Evolutionary conservation across 2,797 vertebrate genomes (phyloP).

Genomic region (Enteromius argenteus): DNA sequence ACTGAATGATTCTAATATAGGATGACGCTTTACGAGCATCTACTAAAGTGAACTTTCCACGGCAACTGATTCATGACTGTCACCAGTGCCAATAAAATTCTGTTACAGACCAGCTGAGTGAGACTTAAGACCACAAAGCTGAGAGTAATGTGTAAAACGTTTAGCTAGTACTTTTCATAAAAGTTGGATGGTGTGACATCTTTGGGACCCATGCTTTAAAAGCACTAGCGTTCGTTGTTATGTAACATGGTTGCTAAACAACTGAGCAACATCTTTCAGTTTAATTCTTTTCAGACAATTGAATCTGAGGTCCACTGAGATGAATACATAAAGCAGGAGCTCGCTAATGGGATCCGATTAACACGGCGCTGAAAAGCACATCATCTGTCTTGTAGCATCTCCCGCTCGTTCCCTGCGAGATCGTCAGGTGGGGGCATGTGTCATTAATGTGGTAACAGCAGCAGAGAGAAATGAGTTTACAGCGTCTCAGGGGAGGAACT

Average conservation of each 20-base stretch:
- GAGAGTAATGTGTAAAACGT: slow-evolving; percentile 15
- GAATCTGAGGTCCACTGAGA: slow-evolving; percentile 39
- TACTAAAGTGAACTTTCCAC: background rate
- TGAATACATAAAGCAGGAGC: slow-evolving; percentile 42
- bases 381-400: slow-evolving; percentile 40
- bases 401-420: background rate
- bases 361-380: slow-evolving; percentile 24
- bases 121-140: slow-evolving; percentile 1
- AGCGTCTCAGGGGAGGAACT: background rate
- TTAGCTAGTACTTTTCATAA: slow-evolving; percentile 1
- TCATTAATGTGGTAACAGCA: slow-evolving; percentile 34
- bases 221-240: background rate
- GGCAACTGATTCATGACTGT: slow-evolving; percentile 8
- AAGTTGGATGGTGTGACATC: slow-evolving; percentile 10
- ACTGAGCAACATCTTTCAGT: slow-evolving; percentile 43
- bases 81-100: background rate
- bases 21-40: background rate
- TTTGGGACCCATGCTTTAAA: background rate
- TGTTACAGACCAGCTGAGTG: background rate
- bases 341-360: slow-evolving; percentile 46
- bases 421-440: background rate
- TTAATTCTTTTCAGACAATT: slow-evolving; percentile 42
- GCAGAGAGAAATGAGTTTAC: background rate
- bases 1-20: background rate
- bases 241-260: slow-evolving; percentile 29